A percentile compares a stretch with the other conserved stretches of the same genome.
These are phyloP conservation scores for Ophion obscuratus DNA, from an alignment of 2,888 invertebrate species.

Conservation along the genomic window DNA sequence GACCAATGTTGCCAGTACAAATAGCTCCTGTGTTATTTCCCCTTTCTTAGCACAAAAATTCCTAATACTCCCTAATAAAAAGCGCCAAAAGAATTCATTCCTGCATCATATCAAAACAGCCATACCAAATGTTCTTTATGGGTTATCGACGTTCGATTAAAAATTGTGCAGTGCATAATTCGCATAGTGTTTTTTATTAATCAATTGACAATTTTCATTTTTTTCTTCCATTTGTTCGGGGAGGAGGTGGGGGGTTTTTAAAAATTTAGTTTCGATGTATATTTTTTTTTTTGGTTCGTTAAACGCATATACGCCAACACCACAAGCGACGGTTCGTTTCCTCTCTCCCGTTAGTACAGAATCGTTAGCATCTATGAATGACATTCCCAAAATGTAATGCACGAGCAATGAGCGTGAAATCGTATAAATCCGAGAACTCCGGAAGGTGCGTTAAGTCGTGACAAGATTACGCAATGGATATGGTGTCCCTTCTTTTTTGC, in stretches of 20 bases:
- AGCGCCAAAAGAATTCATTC: slow-evolving; percentile 61
- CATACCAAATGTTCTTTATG: slow-evolving; percentile 49
- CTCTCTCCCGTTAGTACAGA: slow-evolving; percentile 54
- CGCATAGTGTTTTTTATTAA: slow-evolving; percentile 18
- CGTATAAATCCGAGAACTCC: slow-evolving; percentile 80
- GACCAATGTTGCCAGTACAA: slow-evolving; percentile 65
- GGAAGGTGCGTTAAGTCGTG: slow-evolving; percentile 85
- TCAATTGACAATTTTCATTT: slow-evolving; percentile 43
- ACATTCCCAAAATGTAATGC: slow-evolving; percentile 42
- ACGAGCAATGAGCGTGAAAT: slow-evolving; percentile 67
- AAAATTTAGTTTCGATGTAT: neutral
- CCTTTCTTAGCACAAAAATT: slow-evolving; percentile 32
- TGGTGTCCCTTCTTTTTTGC: slow-evolving; percentile 63
- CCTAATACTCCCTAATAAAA: slow-evolving; percentile 34
- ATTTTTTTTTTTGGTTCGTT: slow-evolving; percentile 9
- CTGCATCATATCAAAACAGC: slow-evolving; percentile 58
- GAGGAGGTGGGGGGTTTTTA: neutral
- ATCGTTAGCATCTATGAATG: slow-evolving; percentile 9
- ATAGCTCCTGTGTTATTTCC: slow-evolving; percentile 65
- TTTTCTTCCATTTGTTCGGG: slow-evolving; percentile 8
- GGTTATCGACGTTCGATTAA: slow-evolving; percentile 13
- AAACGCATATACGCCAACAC: slow-evolving; percentile 43
- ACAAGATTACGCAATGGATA: slow-evolving; percentile 83
- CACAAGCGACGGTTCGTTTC: slow-evolving; percentile 44
- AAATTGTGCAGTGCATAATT: slow-evolving; percentile 32